Percentiles rank a stretch among this genome's conserved stretches.
Conservation (phyloP, 2,113 vertebrate species). For the Halichoeres trimaculatus region DNA sequence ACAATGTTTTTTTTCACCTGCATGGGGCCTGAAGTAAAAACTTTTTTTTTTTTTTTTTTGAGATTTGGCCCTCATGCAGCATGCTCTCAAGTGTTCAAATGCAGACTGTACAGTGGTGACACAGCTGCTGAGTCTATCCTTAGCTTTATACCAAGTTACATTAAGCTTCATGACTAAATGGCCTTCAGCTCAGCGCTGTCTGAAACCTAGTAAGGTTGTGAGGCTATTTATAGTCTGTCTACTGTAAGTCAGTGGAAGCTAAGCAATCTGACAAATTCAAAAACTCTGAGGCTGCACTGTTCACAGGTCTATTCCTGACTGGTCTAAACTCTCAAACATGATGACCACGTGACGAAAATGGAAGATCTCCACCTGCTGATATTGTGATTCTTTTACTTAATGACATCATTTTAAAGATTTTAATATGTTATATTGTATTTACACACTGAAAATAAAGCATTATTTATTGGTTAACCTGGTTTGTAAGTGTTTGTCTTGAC, state of each 20-base stretch:
- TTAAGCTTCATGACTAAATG: background rate
- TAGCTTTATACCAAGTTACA: slow-evolving; percentile 2
- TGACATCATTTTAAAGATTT: background rate
- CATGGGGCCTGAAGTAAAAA: background rate
- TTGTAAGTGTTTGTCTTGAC: too few relatives aligned
- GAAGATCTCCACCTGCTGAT: background rate
- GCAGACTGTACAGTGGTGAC: background rate
- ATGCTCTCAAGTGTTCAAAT: background rate
- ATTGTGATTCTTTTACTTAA: background rate
- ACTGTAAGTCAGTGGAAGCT: slow-evolving; percentile 32
- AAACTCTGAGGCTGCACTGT: background rate
- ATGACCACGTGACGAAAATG: background rate
- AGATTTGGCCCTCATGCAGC: background rate
- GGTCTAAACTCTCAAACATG: slow-evolving; percentile 2
- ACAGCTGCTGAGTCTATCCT: background rate
- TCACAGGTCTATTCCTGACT: slow-evolving; percentile 36
- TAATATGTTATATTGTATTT: background rate
- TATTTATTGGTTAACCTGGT: too few relatives aligned
- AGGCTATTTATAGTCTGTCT: slow-evolving; percentile 54
- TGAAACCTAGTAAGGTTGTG: slow-evolving; percentile 47
- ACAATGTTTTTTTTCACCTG: too few relatives aligned
- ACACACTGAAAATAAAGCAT: background rate
- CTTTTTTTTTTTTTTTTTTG: too few relatives aligned
- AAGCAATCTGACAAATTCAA: slow-evolving; percentile 33
- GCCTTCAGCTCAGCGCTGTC: slow-evolving; percentile 9